Base-by-base conservation (phyloP, 2,113 vertebrate genomes). In the Cyanoderma ruficeps region DNA sequence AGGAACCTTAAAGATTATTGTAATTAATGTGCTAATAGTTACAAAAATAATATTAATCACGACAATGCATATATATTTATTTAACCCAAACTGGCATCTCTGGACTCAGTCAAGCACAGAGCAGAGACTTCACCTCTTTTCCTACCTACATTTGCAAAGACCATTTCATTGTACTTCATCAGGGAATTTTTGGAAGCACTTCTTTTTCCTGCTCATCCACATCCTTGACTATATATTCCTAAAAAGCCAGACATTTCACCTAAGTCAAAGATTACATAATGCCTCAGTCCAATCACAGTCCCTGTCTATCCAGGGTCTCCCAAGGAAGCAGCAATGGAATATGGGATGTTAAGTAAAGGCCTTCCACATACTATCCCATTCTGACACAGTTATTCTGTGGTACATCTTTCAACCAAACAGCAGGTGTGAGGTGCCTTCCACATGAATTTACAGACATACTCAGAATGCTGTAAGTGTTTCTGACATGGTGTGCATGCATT, bases 341-440 rank as follows among this genome's bases (percentile, higher is more conserved):
- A 6, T 2, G 15, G 27, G 28, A 37, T 71, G 64, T 39, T 69
- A 65, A 56, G 39, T 16, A 55, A 76, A 77, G 68, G 31, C 42
- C 57, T 83, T 65, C 41, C 61, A 27, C 13, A 6, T 33, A 7
- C 60, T 55, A 28, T 37, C 42, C 30, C 19, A 7, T 60, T 65
- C 87, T 92, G 47, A 61, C 59, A 56, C 37, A 49, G 44, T 61
- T 87, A 84, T 78, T 46, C 81, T 56, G 41, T 55, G 46, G 49
- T 60, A 27, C 19, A 57, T 41, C 91, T 82, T 79, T 82, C 86
- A 91, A 35, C 9, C 2, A 10, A 92, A 89, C 47, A 91, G 41
- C 87, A 92, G 50, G 56, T 75, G 53, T 50, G 33, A 79, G 55
- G 21, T 68, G 59, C 70, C 70, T 89, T 96, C 87, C 91, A 90